Conservation (phyloP, 1,140 invertebrate species). For the Heliothis virescens region DNA sequence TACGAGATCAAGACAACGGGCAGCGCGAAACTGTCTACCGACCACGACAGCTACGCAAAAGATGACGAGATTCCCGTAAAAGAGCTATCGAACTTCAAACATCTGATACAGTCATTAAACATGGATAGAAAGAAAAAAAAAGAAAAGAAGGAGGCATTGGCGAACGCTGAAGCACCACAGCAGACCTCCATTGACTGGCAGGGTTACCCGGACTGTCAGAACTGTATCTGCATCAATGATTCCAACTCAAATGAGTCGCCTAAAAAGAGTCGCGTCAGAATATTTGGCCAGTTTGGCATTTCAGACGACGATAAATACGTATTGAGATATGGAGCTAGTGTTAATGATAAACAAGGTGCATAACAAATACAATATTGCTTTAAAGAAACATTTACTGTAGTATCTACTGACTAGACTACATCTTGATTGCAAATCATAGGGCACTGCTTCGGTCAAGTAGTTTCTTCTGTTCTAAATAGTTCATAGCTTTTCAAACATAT, state of each 20-base stretch:
- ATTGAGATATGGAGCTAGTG: slow-evolving; percentile 70
- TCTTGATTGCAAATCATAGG: too few species aligned
- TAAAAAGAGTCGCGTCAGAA: slow-evolving; percentile 64
- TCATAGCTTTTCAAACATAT: too few species aligned
- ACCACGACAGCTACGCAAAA: slow-evolving; percentile 50
- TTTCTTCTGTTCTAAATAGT: too few species aligned
- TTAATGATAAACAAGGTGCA: slow-evolving; percentile 69
- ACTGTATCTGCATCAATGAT: slow-evolving; percentile 42
- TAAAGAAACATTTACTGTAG: background rate
- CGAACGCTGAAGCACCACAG: background rate
- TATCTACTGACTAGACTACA: too few species aligned
- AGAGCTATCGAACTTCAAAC: slow-evolving; percentile 59
- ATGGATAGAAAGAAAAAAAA: slow-evolving; percentile 70
- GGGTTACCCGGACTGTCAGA: background rate
- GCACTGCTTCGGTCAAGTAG: too few species aligned
- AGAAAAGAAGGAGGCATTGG: slow-evolving; percentile 51
- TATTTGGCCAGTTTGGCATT: slow-evolving; percentile 70
- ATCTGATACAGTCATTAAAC: slow-evolving; percentile 63
- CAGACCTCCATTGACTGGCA: background rate
- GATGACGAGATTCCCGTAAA: slow-evolving; percentile 60
- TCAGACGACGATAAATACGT: slow-evolving; percentile 70
- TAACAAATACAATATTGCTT: background rate
- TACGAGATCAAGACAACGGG: slow-evolving; percentile 67
- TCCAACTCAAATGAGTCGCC: slow-evolving; percentile 20
- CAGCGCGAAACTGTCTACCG: slow-evolving; percentile 60